Percentiles rank a stretch among this genome's conserved stretches.
Conservation (phyloP, 2,113 vertebrate species). For the Macquaria australasica region DNA sequence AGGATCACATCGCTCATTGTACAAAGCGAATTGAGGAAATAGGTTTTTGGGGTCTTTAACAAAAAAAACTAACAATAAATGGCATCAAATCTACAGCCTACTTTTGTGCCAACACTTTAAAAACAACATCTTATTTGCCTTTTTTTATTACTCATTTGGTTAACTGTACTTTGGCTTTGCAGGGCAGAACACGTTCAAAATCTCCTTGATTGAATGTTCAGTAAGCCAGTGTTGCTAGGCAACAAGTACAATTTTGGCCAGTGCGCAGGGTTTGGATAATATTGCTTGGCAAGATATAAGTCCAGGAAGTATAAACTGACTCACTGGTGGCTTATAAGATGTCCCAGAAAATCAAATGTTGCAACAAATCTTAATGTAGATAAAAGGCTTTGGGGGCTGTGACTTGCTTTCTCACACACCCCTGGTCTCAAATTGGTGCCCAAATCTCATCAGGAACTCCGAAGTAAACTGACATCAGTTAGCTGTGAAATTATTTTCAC, state of each 20-base stretch:
- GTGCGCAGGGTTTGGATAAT: slow-evolving; percentile 8
- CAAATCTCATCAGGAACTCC: neutral
- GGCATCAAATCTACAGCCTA: neutral
- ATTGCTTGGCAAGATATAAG: slow-evolving; percentile 35
- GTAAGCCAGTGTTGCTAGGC: slow-evolving; percentile 53
- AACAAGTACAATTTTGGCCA: slow-evolving; percentile 33
- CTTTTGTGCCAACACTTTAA: slow-evolving; percentile 1
- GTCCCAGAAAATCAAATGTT: slow-evolving; percentile 1
- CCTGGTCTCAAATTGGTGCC: neutral
- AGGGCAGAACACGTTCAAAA: slow-evolving; percentile 11
- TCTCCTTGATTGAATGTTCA: slow-evolving; percentile 17
- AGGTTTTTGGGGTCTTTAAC: neutral
- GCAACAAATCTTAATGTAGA: slow-evolving; percentile 13
- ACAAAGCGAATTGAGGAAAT: neutral
- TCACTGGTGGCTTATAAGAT: slow-evolving; percentile 8
- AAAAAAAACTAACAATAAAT: neutral
- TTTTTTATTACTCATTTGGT: slow-evolving; percentile 20
- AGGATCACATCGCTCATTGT: neutral
- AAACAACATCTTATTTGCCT: neutral
- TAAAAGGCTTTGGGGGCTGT: neutral
- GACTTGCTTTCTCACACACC: neutral
- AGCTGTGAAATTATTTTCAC: neutral
- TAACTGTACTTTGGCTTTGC: slow-evolving; percentile 28
- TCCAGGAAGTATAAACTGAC: slow-evolving; percentile 12
- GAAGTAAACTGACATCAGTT: neutral